A percentile compares a stretch with the other conserved stretches of the same genome.
These are phyloP conservation scores for Cecidostiba fungosa DNA, from an alignment of 2,888 invertebrate species.

Conservation along the genomic window DNA sequence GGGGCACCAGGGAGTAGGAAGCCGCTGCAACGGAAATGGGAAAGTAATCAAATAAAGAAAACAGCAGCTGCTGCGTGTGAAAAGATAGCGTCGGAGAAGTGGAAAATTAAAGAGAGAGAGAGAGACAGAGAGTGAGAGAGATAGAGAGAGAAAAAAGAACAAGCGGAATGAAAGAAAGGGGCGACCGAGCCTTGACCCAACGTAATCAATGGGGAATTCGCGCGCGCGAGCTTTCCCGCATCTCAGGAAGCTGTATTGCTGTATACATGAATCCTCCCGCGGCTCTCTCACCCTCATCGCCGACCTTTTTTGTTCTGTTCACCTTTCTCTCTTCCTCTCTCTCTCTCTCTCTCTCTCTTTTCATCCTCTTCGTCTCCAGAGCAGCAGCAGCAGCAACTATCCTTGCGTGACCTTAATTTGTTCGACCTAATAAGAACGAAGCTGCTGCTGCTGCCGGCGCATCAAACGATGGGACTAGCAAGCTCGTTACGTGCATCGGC, in stretches of 20 bases:
- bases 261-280: background rate
- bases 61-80: slow-evolving; percentile 42
- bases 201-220: slow-evolving; percentile 63
- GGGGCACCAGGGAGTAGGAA: background rate
- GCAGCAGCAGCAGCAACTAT: background rate
- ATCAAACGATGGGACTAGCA: slow-evolving; percentile 47
- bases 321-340: background rate
- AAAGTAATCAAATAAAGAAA: slow-evolving; percentile 65
- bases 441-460: slow-evolving; percentile 32
- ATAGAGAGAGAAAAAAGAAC: slow-evolving; percentile 31
- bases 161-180: slow-evolving; percentile 50
- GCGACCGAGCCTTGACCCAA: slow-evolving; percentile 63
- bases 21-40: slow-evolving; percentile 18
- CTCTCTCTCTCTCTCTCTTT: background rate
- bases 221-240: slow-evolving; percentile 37
- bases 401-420: slow-evolving; percentile 63
- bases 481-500: slow-evolving; percentile 62
- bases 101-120: slow-evolving; percentile 49
- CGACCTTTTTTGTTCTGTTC: background rate
- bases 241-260: background rate
- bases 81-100: slow-evolving; percentile 27
- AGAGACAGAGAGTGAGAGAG: slow-evolving; percentile 4
- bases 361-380: background rate
- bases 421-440: slow-evolving; percentile 59
- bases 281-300: background rate